Conservation (phyloP, 2,113 vertebrate species). For the Lutjanus erythropterus region DNA sequence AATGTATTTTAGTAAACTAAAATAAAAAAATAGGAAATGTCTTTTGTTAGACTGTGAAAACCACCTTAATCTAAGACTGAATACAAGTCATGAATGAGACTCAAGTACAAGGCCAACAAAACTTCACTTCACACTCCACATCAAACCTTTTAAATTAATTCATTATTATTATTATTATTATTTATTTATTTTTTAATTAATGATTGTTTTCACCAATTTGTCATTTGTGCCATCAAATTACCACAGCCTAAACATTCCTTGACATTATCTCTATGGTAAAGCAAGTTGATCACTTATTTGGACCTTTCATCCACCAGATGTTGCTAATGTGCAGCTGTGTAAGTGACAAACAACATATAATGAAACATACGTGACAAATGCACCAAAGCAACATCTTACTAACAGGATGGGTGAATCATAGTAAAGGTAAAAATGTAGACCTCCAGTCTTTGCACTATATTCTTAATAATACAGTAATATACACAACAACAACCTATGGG, state of each 20-base stretch:
- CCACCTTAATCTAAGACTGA: too few relatives aligned
- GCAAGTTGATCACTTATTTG: not conserved
- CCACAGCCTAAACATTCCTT: not conserved
- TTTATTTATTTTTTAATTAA: too few relatives aligned
- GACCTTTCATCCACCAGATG: conserved; percentile 40
- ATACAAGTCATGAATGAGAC: too few relatives aligned
- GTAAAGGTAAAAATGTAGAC: not conserved
- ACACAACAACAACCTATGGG: not conserved
- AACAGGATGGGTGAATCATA: not conserved
- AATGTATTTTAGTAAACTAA: too few relatives aligned
- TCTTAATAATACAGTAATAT: not conserved
- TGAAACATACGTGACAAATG: not conserved
- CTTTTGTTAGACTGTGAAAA: too few relatives aligned
- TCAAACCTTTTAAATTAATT: not conserved
- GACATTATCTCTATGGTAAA: not conserved
- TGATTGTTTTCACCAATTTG: not conserved
- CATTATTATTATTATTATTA: too few relatives aligned
- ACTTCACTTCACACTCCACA: too few relatives aligned
- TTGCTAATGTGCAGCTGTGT: conserved; percentile 14
- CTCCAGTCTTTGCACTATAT: not conserved
- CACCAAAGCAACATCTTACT: not conserved
- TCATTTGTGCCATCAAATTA: not conserved
- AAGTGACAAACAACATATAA: not conserved
- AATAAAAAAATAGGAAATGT: too few relatives aligned
- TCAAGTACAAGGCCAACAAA: too few relatives aligned